Evolutionary conservation across 2,113 vertebrate species (phyloP).

Genomic region (Platycercus adscitus): DNA sequence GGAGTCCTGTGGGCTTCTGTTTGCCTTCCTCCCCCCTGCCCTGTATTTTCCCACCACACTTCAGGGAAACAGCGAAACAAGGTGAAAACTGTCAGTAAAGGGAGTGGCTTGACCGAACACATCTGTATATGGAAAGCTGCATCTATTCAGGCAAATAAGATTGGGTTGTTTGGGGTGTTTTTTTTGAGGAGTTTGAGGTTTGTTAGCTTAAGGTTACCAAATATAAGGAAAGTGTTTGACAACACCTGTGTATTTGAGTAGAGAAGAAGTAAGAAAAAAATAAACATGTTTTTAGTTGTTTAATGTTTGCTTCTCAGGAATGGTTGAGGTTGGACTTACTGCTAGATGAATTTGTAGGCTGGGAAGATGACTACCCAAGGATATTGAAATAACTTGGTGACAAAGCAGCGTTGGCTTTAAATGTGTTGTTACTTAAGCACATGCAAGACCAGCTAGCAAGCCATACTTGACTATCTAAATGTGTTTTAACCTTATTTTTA

Average conservation of each 20-base stretch:
- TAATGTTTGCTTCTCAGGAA: neutral
- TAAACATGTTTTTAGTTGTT: neutral
- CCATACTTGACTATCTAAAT: neutral
- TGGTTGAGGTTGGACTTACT: neutral
- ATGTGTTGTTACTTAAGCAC: neutral
- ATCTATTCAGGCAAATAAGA: neutral
- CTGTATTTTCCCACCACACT: neutral
- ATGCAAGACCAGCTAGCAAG: neutral
- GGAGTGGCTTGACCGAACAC: neutral
- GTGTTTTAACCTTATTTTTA: neutral
- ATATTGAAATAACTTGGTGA: neutral
- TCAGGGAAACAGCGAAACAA: neutral
- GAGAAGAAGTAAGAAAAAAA: neutral
- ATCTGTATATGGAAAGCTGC: neutral
- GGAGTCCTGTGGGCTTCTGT: neutral
- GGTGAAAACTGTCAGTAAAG: neutral
- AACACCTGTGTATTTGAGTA: neutral
- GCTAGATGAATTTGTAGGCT: neutral
- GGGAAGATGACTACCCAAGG: neutral
- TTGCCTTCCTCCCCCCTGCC: neutral
- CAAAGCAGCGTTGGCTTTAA: neutral
- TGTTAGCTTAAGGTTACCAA: neutral
- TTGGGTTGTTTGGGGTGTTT: too few species aligned
- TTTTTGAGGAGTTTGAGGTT: neutral
- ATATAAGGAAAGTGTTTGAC: neutral